phyloP scores from a whole-genome alignment of 2,888 invertebrate species.

The Sesamia inferens region DNA sequence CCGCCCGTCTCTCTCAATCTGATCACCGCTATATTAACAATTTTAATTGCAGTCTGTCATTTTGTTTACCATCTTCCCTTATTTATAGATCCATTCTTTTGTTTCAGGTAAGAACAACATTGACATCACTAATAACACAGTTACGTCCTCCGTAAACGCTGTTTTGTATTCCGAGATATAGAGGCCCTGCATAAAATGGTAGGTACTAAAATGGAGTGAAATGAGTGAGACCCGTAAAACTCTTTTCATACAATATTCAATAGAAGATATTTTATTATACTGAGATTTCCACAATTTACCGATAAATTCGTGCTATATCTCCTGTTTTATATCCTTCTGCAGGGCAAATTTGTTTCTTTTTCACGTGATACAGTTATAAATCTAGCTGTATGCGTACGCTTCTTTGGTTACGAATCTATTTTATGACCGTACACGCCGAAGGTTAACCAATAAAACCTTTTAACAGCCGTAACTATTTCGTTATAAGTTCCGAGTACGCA shows the following conservation, averaged over 20 bases:
- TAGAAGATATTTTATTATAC: slow-evolving; percentile 89
- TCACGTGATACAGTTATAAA: slow-evolving; percentile 88
- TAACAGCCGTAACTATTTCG: slow-evolving; percentile 90
- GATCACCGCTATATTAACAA: slow-evolving; percentile 78
- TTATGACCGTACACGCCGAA: slow-evolving; percentile 88
- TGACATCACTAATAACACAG: slow-evolving; percentile 71
- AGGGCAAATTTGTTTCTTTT: slow-evolving; percentile 88
- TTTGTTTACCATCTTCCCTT: slow-evolving; percentile 48
- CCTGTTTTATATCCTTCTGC: slow-evolving; percentile 86
- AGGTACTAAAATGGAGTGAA: slow-evolving; percentile 85
- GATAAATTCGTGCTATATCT: slow-evolving; percentile 87
- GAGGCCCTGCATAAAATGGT: slow-evolving; percentile 84
- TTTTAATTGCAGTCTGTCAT: slow-evolving; percentile 73
- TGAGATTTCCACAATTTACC: slow-evolving; percentile 88
- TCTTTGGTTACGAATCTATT: slow-evolving; percentile 89
- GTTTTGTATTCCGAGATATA: slow-evolving; percentile 75
- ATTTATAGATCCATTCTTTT: slow-evolving; percentile 60
- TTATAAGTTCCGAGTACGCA: slow-evolving; percentile 89
- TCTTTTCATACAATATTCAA: slow-evolving; percentile 89
- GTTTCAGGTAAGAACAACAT: slow-evolving; percentile 80
- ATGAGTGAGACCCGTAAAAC: slow-evolving; percentile 87
- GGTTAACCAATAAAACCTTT: slow-evolving; percentile 90
- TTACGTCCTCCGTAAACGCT: slow-evolving; percentile 69
- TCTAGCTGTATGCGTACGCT: slow-evolving; percentile 85
- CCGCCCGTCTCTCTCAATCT: slow-evolving; percentile 75